Evolutionary conservation across 1,140 invertebrate species (phyloP).

Genomic region (Leptinotarsa lineolata): DNA sequence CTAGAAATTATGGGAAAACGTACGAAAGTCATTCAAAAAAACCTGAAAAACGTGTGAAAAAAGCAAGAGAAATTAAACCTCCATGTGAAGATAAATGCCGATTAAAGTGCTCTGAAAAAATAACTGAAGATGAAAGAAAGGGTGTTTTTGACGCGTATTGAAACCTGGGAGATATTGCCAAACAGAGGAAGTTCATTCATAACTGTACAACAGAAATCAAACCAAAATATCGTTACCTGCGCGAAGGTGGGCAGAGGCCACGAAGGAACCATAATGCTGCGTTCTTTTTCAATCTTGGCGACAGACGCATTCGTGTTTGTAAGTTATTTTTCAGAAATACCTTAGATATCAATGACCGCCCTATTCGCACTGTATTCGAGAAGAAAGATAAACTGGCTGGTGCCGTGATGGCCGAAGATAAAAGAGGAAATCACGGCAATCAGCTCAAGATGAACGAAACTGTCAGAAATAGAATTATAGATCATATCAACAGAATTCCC

Average conservation of each 20-base stretch:
- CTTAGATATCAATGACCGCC: not conserved
- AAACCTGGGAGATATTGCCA: not conserved
- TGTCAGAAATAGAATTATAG: not conserved
- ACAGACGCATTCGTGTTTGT: not conserved
- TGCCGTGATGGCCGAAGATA: not conserved
- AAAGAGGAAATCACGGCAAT: constrained; percentile 1
- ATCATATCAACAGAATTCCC: not conserved
- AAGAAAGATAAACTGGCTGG: not conserved
- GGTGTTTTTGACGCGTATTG: too few species aligned
- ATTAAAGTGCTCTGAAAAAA: not conserved
- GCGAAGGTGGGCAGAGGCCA: not conserved
- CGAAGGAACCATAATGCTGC: not conserved
- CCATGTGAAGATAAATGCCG: not conserved
- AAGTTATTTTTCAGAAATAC: not conserved
- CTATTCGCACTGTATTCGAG: not conserved
- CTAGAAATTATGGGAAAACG: not conserved
- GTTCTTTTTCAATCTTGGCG: not conserved
- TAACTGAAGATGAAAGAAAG: too few species aligned
- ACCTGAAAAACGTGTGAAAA: not conserved
- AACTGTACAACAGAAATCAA: not conserved
- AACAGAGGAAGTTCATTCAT: not conserved
- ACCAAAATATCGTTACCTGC: not conserved
- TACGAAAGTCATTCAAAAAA: not conserved
- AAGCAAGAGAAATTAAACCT: not conserved
- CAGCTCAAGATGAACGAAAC: not conserved